These are phyloP conservation scores for Noturus placidus DNA, from an alignment of 2,113 vertebrate genomes.

Conservation along the genomic window DNA sequence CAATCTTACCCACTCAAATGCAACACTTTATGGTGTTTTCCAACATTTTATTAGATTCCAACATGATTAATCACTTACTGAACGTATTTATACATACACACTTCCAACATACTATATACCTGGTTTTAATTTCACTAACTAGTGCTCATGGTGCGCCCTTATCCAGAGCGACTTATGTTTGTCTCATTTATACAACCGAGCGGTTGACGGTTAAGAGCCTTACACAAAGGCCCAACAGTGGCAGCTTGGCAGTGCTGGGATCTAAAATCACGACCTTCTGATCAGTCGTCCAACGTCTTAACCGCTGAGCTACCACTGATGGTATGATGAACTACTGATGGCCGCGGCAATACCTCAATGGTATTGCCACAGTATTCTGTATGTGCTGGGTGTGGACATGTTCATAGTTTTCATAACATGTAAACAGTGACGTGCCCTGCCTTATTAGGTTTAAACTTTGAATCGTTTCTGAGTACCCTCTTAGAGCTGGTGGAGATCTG, in stretches of 20 bases:
- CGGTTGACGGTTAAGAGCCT: too few species aligned
- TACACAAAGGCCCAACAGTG: too few species aligned
- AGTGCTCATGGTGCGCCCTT: background rate
- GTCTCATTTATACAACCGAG: too few species aligned
- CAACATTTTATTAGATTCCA: background rate
- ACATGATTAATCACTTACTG: background rate
- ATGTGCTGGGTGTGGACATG: background rate
- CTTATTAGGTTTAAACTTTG: background rate
- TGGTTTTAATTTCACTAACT: background rate
- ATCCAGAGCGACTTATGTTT: too few species aligned
- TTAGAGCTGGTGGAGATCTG: background rate
- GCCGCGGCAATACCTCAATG: background rate
- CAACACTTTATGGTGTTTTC: background rate
- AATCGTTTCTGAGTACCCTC: background rate
- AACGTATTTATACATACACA: background rate
- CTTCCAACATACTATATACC: background rate
- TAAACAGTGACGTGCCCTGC: background rate
- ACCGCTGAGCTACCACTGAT: too few species aligned
- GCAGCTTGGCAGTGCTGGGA: too few species aligned
- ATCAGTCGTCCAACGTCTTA: too few species aligned
- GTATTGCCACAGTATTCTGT: background rate
- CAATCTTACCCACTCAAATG: background rate
- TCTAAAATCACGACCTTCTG: too few species aligned
- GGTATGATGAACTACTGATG: too few species aligned
- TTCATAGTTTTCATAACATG: conserved; percentile 3